Percentiles rank a stretch among this genome's conserved stretches.
Evolutionary conservation across 2,113 vertebrate genomes (phyloP).

Genomic region (Amazona guildingii): DNA sequence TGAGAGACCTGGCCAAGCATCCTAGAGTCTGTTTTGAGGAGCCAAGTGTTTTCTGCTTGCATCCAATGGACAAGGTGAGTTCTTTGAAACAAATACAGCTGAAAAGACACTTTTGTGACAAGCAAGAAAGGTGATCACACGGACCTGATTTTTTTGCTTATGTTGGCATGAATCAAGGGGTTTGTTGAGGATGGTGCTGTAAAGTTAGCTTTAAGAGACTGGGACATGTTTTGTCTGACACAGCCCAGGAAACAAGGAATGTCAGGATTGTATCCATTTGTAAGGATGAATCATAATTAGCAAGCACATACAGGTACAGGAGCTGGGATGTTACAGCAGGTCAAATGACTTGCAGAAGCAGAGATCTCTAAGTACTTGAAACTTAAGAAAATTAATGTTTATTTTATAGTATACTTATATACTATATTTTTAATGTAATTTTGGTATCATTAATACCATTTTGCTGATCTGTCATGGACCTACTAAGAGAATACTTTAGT

Average conservation of each 20-base stretch:
- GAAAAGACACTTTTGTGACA: background rate
- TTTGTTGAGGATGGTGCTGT: background rate
- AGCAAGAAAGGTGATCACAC: background rate
- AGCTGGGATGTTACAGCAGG: background rate
- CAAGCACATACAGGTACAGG: background rate
- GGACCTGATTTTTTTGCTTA: background rate
- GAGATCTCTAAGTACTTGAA: background rate
- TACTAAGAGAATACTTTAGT: background rate
- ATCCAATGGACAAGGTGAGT: background rate
- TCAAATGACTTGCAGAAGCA: background rate
- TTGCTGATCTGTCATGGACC: background rate
- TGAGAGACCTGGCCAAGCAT: background rate
- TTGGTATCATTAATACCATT: background rate
- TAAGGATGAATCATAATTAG: constrained; percentile 14
- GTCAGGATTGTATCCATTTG: background rate
- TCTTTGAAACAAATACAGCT: background rate
- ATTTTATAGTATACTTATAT: background rate
- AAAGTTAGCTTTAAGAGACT: background rate
- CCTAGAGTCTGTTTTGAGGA: background rate
- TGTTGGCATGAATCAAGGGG: background rate
- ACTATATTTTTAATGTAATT: background rate
- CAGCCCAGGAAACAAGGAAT: background rate
- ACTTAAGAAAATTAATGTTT: background rate
- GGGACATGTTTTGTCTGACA: background rate
- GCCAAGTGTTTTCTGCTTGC: background rate